These are phyloP conservation scores for Lanius collurio DNA, from an alignment of 2,113 vertebrate species.

Conservation along the genomic window DNA sequence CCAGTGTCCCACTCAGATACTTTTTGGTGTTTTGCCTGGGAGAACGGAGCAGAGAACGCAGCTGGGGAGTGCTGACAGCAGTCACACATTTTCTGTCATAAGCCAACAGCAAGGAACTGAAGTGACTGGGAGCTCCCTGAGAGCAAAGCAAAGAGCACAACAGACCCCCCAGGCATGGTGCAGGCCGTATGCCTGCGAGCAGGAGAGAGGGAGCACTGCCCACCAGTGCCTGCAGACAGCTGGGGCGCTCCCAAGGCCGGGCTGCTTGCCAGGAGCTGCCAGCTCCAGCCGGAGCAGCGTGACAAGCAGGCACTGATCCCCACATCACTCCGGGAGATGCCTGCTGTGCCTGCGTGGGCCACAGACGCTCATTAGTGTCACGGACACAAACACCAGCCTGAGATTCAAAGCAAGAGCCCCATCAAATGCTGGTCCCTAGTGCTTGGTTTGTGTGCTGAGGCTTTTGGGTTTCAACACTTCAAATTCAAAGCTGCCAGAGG, in stretches of 20 bases:
- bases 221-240: fast-evolving
- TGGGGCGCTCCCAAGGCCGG: neutral
- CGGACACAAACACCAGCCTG: neutral
- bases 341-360: fast-evolving
- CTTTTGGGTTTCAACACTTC: neutral
- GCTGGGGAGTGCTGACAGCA: neutral
- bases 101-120: neutral
- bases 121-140: neutral
- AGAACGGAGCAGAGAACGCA: neutral
- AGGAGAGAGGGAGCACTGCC: neutral
- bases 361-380: no score
- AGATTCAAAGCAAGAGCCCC: fast-evolving
- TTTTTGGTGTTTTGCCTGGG: neutral
- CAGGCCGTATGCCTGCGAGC: neutral
- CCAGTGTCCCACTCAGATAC: neutral
- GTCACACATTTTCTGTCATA: neutral
- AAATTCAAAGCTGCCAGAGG: neutral
- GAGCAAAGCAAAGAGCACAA: fast-evolving
- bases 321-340: neutral
- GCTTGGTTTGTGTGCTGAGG: fast-evolving
- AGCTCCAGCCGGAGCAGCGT: fast-evolving
- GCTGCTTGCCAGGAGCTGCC: neutral
- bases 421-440: neutral
- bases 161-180: fast-evolving
- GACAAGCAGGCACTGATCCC: neutral